Evolutionary conservation across 2,888 invertebrate species (phyloP).

Genomic region (Lithodes maja): DNA sequence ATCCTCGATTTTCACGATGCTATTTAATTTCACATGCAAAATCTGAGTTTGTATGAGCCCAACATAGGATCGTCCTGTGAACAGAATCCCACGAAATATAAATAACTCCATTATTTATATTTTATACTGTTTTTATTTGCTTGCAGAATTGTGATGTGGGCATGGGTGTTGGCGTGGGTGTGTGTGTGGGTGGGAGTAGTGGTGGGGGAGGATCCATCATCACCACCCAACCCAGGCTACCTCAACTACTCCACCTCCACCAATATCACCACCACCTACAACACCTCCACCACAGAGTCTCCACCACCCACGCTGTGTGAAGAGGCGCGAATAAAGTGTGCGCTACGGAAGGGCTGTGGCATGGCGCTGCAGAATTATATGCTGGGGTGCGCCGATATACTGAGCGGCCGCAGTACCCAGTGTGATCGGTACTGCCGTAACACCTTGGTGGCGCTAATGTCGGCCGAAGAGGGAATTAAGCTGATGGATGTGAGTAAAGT

Average conservation of each 20-base stretch:
- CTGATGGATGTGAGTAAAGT: slow-evolving; percentile 83
- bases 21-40: too few relatives aligned
- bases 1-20: too few relatives aligned
- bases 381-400: slow-evolving; percentile 82
- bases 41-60: too few relatives aligned
- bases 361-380: slow-evolving; percentile 86
- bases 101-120: too few relatives aligned
- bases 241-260: not conserved
- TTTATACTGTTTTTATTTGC: not conserved
- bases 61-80: too few relatives aligned
- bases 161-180: not conserved
- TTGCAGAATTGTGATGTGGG: slow-evolving; percentile 21
- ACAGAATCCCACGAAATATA: too few relatives aligned
- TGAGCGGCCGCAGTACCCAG: slow-evolving; percentile 76
- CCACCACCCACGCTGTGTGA: slow-evolving; percentile 77
- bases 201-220: not conserved
- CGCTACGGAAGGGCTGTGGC: slow-evolving; percentile 85
- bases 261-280: not conserved
- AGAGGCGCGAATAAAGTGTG: slow-evolving; percentile 82
- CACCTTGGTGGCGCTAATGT: slow-evolving; percentile 85
- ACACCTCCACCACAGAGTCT: not conserved
- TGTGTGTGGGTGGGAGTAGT: slow-evolving; percentile 16
- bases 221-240: not conserved
- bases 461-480: slow-evolving; percentile 85
- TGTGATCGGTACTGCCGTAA: slow-evolving; percentile 86